Evolutionary conservation across 1,140 invertebrate genomes (phyloP).

Genomic region (Monochamus saltuarius): DNA sequence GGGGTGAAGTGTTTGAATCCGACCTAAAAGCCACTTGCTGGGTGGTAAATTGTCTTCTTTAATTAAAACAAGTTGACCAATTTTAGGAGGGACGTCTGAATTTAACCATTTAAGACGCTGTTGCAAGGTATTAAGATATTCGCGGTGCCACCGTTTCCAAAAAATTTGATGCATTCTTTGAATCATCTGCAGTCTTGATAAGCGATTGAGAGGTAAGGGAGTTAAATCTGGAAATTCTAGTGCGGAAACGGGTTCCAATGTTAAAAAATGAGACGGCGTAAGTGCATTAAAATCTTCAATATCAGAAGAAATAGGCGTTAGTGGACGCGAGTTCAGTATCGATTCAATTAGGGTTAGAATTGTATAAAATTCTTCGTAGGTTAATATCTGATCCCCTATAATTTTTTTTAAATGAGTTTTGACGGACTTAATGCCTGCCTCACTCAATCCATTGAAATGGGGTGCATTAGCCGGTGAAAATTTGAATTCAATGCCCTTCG

Average conservation of each 20-base stretch:
- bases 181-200: conserved; percentile 34
- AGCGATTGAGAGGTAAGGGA: conserved; percentile 17
- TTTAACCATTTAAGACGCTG: conserved; percentile 37
- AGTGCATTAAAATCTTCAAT: not conserved
- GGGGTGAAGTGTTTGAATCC: conserved; percentile 35
- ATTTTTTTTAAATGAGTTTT: conserved; percentile 1
- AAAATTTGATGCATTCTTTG: conserved; percentile 42
- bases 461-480: conserved; percentile 7
- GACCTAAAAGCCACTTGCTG: conserved; percentile 42
- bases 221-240: conserved; percentile 14
- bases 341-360: not conserved
- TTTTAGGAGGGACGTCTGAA: conserved; percentile 25
- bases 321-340: conserved; percentile 8
- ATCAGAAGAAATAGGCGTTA: conserved; percentile 2
- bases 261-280: conserved; percentile 10
- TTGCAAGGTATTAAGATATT: conserved; percentile 46
- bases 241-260: no score
- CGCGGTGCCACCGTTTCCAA: conserved; percentile 44
- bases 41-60: conserved; percentile 46
- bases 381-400: not conserved
- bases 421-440: conserved; percentile 5
- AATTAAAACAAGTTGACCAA: no score
- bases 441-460: conserved; percentile 5
- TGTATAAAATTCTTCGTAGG: conserved; percentile 11
- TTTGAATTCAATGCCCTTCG: not conserved